Evolutionary conservation across 2,113 vertebrate species (phyloP).

Genomic region (Pardalotus punctatus): DNA sequence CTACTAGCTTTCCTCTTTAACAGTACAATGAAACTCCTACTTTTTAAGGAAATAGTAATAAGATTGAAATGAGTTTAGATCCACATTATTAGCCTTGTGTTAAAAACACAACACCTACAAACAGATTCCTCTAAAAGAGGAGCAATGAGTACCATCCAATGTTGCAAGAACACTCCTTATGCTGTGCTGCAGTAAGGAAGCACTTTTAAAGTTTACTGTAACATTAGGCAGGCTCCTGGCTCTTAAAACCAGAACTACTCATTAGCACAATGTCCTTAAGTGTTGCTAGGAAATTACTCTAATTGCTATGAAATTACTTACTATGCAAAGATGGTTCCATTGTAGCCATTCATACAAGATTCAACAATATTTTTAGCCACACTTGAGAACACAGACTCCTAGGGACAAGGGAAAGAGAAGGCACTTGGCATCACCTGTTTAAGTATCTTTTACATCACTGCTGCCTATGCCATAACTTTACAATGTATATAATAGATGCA

Average conservation of each 20-base stretch:
- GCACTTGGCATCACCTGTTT: neutral
- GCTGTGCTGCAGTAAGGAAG: neutral
- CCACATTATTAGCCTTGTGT: neutral
- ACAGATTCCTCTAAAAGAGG: neutral
- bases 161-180: neutral
- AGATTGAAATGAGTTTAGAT: neutral
- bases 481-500: fast-evolving
- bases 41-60: neutral
- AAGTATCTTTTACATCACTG: neutral
- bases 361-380: conserved; percentile 94
- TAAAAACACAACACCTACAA: neutral
- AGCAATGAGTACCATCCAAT: neutral
- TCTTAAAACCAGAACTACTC: neutral
- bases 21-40: neutral
- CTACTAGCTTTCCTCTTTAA: neutral
- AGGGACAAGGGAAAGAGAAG: conserved; percentile 13
- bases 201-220: neutral
- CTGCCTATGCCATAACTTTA: neutral
- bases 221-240: neutral
- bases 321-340: conserved; percentile 98
- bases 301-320: conserved; percentile 71
- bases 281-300: neutral
- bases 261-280: neutral
- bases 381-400: conserved; percentile 91
- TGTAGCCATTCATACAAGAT: conserved; percentile 96